A percentile compares a stretch with the other conserved stretches of the same genome.
phyloP scores from a whole-genome alignment of 1,140 invertebrate species.

The Sinella curviseta region DNA sequence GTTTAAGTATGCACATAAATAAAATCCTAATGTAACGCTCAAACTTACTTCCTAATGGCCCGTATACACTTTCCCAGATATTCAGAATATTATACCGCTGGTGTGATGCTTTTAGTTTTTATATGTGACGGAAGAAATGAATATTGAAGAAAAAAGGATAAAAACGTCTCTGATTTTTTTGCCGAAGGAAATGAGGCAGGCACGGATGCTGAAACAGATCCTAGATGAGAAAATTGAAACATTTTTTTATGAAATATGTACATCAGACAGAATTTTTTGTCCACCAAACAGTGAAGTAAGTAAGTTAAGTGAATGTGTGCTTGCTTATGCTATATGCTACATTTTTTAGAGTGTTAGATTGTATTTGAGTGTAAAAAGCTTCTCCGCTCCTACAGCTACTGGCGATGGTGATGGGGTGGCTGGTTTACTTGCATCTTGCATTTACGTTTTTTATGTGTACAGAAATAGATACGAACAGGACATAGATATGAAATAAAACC shows the following conservation, averaged over 20 bases:
- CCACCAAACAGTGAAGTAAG: not conserved
- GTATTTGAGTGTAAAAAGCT: conserved; percentile 16
- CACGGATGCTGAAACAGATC: not conserved
- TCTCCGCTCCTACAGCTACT: not conserved
- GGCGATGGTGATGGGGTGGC: not conserved
- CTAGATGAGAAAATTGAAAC: not conserved
- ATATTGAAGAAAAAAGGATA: not conserved
- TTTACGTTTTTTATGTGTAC: too few relatives aligned
- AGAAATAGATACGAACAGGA: too few relatives aligned
- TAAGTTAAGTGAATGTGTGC: not conserved
- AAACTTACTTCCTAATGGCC: too few relatives aligned
- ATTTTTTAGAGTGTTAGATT: not conserved
- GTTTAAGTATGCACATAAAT: not conserved
- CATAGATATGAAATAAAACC: conserved; percentile 5
- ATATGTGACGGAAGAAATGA: too few relatives aligned
- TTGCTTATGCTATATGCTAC: too few relatives aligned
- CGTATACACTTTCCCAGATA: too few relatives aligned
- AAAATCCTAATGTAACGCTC: too few relatives aligned
- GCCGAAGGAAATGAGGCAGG: conserved; percentile 18
- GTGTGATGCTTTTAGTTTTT: not conserved
- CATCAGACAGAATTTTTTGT: not conserved
- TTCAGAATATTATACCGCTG: too few relatives aligned
- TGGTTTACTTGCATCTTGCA: too few relatives aligned
- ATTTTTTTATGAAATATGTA: not conserved
- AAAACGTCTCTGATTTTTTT: not conserved